Conservation (phyloP, 2,797 vertebrate species). For the Sebastes steindachneri region DNA sequence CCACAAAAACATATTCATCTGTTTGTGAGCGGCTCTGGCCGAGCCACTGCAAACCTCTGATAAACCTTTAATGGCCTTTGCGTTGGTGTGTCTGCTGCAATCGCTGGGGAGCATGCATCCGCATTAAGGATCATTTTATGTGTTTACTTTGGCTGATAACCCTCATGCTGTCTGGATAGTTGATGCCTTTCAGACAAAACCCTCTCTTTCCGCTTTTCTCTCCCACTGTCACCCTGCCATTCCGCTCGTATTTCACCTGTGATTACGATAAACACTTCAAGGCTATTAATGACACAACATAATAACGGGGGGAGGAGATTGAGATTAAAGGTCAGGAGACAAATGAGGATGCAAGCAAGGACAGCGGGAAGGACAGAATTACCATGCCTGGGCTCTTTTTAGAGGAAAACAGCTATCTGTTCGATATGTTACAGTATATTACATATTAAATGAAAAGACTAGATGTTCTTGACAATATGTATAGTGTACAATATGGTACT, state of each 20-base stretch:
- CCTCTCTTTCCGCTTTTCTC: background rate
- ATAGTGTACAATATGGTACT: background rate
- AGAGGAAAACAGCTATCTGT: background rate
- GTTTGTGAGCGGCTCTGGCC: constrained; percentile 29
- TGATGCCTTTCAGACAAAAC: constrained; percentile 14
- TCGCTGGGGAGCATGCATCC: constrained; percentile 45
- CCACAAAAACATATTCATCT: constrained; percentile 50
- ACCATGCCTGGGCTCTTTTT: background rate
- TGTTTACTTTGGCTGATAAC: constrained; percentile 27
- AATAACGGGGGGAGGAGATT: background rate
- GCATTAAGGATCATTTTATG: constrained; percentile 55
- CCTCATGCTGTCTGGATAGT: background rate
- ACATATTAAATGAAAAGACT: background rate
- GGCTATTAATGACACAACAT: background rate
- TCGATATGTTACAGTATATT: background rate
- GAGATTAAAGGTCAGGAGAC: constrained; percentile 23
- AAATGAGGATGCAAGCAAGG: background rate
- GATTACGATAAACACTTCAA: constrained; percentile 2
- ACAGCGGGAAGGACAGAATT: background rate
- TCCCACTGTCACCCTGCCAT: background rate
- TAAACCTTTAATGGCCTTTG: constrained; percentile 71
- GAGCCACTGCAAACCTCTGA: constrained; percentile 66
- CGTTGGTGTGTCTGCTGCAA: constrained; percentile 37
- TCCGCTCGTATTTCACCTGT: background rate
- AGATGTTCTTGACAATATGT: background rate